These are phyloP conservation scores for Drosophila cyrtoloma DNA, from an alignment of 2,888 invertebrate genomes.

Conservation along the genomic window DNA sequence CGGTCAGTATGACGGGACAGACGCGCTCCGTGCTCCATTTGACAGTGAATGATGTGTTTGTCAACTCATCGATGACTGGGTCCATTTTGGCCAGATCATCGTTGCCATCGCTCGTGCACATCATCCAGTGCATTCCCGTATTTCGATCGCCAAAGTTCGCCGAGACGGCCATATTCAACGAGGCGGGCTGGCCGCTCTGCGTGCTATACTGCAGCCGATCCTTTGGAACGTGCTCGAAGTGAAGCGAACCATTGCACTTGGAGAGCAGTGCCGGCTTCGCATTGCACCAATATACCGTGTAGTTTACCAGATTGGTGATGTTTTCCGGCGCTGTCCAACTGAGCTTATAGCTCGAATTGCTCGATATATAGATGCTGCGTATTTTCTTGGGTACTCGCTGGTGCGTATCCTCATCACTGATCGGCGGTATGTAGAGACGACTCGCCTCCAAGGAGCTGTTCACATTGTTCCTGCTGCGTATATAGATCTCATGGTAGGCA, in stretches of 20 bases:
- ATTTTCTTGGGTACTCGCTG: conserved; percentile 70
- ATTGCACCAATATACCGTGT: conserved; percentile 93
- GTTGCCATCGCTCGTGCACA: conserved; percentile 86
- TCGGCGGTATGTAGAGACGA: conserved; percentile 70
- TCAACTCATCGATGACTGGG: conserved; percentile 67
- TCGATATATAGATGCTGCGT: conserved; percentile 88
- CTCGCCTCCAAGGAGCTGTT: conserved; percentile 73
- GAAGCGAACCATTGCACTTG: conserved; percentile 88
- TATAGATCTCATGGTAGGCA: conserved; percentile 71
- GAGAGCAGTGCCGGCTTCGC: conserved; percentile 87
- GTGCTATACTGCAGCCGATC: conserved; percentile 80
- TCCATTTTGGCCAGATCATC: conserved; percentile 82
- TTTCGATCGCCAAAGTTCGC: conserved; percentile 90
- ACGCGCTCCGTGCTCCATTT: conserved; percentile 92
- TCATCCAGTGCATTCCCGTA: conserved; percentile 94
- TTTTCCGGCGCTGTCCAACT: conserved; percentile 89
- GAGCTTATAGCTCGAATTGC: conserved; percentile 89
- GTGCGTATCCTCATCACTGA: conserved; percentile 52
- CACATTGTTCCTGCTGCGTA: conserved; percentile 78
- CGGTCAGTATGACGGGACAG: conserved; percentile 90
- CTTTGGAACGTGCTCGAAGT: conserved; percentile 87
- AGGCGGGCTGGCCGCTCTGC: conserved; percentile 85
- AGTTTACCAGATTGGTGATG: conserved; percentile 87
- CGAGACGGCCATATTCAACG: conserved; percentile 91
- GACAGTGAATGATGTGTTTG: conserved; percentile 86